phyloP scores from a whole-genome alignment of 2,888 invertebrate genomes.

The Drosophila glabriapex region DNA sequence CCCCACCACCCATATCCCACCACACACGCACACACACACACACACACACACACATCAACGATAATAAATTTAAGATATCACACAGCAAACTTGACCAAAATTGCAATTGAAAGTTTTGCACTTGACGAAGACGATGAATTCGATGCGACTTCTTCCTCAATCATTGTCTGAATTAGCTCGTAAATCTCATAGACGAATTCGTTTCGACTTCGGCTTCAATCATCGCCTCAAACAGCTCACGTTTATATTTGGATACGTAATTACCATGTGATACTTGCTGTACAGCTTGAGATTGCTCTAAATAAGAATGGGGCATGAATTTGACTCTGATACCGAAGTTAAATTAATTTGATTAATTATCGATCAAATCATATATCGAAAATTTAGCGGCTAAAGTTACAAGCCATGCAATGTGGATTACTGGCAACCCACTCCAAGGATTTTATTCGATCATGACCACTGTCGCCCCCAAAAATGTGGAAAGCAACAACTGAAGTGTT shows the following conservation, averaged over 20 bases:
- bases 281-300: not conserved
- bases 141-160: not conserved
- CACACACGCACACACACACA: not conserved
- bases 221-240: not conserved
- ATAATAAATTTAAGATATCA: constrained; percentile 73
- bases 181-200: not conserved
- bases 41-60: not conserved
- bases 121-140: constrained; percentile 37
- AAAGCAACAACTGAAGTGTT: not conserved
- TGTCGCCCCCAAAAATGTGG: too few species aligned
- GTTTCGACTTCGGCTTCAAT: not conserved
- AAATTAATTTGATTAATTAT: too few species aligned
- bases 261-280: not conserved
- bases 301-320: not conserved
- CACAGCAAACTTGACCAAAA: constrained; percentile 60
- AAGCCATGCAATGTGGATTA: too few species aligned
- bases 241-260: not conserved
- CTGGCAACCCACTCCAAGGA: not conserved
- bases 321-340: not conserved
- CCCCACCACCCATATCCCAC: not conserved
- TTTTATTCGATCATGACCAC: not conserved
- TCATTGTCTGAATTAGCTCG: not conserved
- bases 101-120: constrained; percentile 73
- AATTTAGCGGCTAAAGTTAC: too few species aligned
- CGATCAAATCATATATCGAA: too few species aligned